Evolutionary conservation across 1,140 invertebrate species (phyloP).

Genomic region (Samia ricini): DNA sequence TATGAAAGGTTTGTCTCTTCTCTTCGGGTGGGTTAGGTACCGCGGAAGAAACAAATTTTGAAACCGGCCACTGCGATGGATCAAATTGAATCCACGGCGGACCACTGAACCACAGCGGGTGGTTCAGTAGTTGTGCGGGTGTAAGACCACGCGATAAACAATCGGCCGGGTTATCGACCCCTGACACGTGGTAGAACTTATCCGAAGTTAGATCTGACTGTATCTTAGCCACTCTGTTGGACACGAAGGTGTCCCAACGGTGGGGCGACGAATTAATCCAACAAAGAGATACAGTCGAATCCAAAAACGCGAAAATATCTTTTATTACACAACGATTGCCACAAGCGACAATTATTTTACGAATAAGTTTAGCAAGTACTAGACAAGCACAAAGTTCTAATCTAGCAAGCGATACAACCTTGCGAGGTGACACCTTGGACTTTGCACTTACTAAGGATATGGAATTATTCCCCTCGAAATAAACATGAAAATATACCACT

Average conservation of each 20-base stretch:
- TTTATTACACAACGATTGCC: not conserved
- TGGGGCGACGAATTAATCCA: conserved; percentile 17
- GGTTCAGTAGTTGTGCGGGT: conserved; percentile 12
- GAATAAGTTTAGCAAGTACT: not conserved
- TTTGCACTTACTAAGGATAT: conserved; percentile 2
- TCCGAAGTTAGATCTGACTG: conserved; percentile 11
- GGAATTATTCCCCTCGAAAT: not conserved
- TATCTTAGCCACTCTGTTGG: conserved; percentile 22
- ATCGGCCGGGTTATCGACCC: conserved; percentile 19
- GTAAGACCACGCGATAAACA: conserved; percentile 14
- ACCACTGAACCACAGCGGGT: conserved; percentile 8
- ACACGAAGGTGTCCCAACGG: conserved; percentile 21
- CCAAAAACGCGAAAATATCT: not conserved
- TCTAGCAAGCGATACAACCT: conserved; percentile 7
- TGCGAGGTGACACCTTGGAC: not conserved
- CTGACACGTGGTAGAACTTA: conserved; percentile 13
- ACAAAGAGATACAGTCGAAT: not conserved
- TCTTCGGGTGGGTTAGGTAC: not conserved
- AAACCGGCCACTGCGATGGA: not conserved
- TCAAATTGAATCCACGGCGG: not conserved
- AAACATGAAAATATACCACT: conserved; percentile 6
- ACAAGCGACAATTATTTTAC: not conserved
- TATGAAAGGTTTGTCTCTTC: not conserved
- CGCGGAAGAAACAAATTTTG: not conserved
- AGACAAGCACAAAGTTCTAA: conserved; percentile 4